Base-by-base conservation (phyloP, 2,888 invertebrate species). In the Carcina quercana region DNA sequence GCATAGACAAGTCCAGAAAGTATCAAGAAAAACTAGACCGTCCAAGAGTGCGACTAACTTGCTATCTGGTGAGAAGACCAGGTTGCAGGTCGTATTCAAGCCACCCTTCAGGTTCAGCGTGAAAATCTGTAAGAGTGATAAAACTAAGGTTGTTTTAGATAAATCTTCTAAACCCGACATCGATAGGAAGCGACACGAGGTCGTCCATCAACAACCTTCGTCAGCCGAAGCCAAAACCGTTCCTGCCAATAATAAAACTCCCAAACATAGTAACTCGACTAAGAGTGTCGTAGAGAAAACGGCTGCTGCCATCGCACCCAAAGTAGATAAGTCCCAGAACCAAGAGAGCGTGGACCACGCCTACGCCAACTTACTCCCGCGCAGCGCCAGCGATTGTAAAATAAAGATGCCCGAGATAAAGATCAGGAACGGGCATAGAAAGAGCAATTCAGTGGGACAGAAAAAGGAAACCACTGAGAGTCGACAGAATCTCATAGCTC, bases 91-190 rank as follows among this genome's bases (percentile, higher is more conserved):
- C 19, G 92, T 94, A 14, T 94, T 93, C 66, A 94, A 94, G 62
- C 94, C 94, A 30, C 94, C 94, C 7, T 94, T 94, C 72, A 91
- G 93, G 56, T 94, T 94, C 69, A 93, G 93, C 64, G 87, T 94
- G 32, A 92, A 92, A 60, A 86, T 94, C 41, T 86, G 89, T 37
- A 91, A 90, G 56, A 88, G 90, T 32, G 91, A 91, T 43, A 91
- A 91, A 63, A 87, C 85, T 7, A 86, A 86, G 71, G 86, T 87
- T 3, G 86, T 87, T 30, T 78, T 88, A 17, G 89, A 89, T 40
- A 86, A 86, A 47, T 79, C 85, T 12, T 78, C 85, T 20, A 86
- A 84, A 36, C 85, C 80, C 49, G 82, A 83, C 53, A 43, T 74
- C 30, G 82, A 80, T 6, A 60, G 73, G 27, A 80, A 80, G 42